These are phyloP conservation scores for Oscheius sp. DNA, from an alignment of 1,140 invertebrate species.

Conservation along the genomic window DNA sequence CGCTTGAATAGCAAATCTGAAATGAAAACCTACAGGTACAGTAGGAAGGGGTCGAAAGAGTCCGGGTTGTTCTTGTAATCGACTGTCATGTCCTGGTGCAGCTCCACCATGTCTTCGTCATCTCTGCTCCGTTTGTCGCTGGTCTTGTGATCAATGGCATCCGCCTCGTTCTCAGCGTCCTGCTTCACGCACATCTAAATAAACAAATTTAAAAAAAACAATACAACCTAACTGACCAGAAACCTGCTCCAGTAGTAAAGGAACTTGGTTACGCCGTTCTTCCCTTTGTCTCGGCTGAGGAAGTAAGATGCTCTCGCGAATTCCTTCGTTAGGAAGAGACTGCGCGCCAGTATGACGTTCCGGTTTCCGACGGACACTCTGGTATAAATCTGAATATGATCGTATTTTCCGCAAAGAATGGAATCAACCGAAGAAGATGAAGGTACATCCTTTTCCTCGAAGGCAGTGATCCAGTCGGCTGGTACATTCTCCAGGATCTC, in stretches of 20 bases:
- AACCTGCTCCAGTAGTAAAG: conserved; percentile 32
- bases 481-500: conserved; percentile 25
- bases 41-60: conserved; percentile 25
- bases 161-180: conserved; percentile 17
- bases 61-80: conserved; percentile 24
- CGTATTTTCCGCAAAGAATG: not conserved
- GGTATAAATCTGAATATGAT: not conserved
- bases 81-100: not conserved
- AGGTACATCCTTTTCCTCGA: not conserved
- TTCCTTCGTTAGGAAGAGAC: conserved; percentile 17
- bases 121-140: not conserved
- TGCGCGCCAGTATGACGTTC: not conserved
- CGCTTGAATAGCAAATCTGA: not conserved
- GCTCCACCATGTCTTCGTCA: conserved; percentile 5
- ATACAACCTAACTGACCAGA: conserved; percentile 30
- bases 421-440: not conserved
- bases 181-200: conserved; percentile 32
- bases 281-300: not conserved
- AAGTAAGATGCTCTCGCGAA: conserved; percentile 25
- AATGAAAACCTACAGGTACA: conserved; percentile 27
- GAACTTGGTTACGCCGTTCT: conserved; percentile 1
- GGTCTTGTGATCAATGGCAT: conserved; percentile 20
- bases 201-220: conserved; percentile 16
- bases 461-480: not conserved
- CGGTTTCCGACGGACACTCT: not conserved